Base-by-base conservation (phyloP, 2,797 vertebrate species). In the Alcedo quadribrachys region DNA sequence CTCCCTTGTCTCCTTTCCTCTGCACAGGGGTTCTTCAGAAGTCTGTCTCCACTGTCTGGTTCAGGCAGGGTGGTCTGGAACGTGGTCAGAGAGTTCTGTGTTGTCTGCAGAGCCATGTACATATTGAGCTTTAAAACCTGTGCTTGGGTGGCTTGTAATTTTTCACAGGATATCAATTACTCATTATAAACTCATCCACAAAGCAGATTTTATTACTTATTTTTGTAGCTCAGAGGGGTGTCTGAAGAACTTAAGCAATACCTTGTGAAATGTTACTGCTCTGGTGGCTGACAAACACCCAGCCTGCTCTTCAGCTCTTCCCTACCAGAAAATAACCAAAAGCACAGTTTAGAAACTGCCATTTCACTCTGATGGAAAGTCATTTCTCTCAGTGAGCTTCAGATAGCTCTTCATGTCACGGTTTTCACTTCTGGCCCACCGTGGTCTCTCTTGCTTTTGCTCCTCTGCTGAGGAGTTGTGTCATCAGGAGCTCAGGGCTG, bases 81-180 rank as follows among this genome's bases (percentile, higher is more conserved):
- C 20, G 2, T 8, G 12, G 57, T 19, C 45, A 1, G 0, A 28
- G 57, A 22, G 42, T n/a, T 54, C 24, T 12, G 6, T 12, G 12
- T 11, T 32, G 15, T 9, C 32, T 68, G 62, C 46, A 61, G 16
- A 27, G 12, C 19, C 12, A 15, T 1, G 2, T 24, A 13, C 15
- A 7, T 50, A 42, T 28, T 8, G 19, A 7, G 8, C 25, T 63
- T 62, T 24, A 30, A 43, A 62, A 12, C 30, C 40, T 33, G 32
- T 24, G 20, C 19, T 51, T 58, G 50, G 9, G 9, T 16, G 15
- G 25, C 13, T 57, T 40, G 11, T 51, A 4, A 28, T 15, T 58
- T 42, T 42, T 32, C 25, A 17, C 57, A 3, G 5, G 1, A 5
- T 61, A 13, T 11, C 10, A 17, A 16, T 14, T 54, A 17, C 6